These are phyloP conservation scores for Lasiurus borealis DNA, from an alignment of 2,113 vertebrate species.

Conservation along the genomic window DNA sequence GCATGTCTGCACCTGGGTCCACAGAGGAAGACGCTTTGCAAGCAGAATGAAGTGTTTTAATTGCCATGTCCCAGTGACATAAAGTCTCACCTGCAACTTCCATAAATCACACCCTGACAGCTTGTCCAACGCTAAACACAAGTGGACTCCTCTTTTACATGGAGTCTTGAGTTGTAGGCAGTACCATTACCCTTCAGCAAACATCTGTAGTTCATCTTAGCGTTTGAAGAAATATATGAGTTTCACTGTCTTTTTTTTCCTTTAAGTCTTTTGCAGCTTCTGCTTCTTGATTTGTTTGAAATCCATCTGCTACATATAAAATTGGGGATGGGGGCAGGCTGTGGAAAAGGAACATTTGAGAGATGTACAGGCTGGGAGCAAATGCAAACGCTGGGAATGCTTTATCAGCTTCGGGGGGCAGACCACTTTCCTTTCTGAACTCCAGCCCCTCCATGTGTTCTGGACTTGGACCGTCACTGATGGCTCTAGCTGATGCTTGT, in stretches of 20 bases:
- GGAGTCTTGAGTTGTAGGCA: constrained; percentile 87
- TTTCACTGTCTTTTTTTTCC: constrained; percentile 86
- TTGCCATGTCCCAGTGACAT: constrained; percentile 80
- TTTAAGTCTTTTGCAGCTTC: constrained; percentile 86
- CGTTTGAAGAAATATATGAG: constrained; percentile 94
- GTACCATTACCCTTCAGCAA: constrained; percentile 90
- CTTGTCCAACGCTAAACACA: constrained; percentile 88
- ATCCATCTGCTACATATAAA: constrained; percentile 94
- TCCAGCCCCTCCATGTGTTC: accelerated
- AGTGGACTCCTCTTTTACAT: constrained; percentile 89
- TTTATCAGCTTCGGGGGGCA: constrained; percentile 47
- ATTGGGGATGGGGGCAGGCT: constrained; percentile 77
- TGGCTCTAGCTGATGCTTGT: not conserved
- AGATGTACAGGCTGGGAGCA: constrained; percentile 86
- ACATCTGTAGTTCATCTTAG: constrained; percentile 95
- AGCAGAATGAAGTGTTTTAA: constrained; percentile 69
- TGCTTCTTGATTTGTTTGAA: constrained; percentile 91
- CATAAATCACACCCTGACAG: constrained; percentile 87
- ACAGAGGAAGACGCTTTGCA: constrained; percentile 11
- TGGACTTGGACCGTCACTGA: not conserved
- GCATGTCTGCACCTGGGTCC: not conserved
- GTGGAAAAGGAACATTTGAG: constrained; percentile 82
- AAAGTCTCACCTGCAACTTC: constrained; percentile 85
- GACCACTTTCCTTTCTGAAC: constrained; percentile 43
- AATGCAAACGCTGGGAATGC: constrained; percentile 81